Evolutionary conservation across 1,140 invertebrate species (phyloP).

Genomic region (Musca vetustissima): DNA sequence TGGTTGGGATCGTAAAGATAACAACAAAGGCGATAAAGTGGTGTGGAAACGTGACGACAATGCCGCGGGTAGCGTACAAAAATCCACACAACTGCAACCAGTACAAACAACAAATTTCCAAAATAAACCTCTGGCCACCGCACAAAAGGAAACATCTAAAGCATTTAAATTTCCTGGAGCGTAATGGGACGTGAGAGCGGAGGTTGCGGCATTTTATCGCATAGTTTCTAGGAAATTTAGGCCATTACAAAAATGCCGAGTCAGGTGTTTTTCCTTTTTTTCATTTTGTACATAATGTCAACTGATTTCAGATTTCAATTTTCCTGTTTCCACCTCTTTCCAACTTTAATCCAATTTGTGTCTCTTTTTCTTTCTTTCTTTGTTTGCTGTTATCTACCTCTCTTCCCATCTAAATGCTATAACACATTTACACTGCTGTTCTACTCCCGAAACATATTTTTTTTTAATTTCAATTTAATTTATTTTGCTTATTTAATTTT

Average conservation of each 20-base stretch:
- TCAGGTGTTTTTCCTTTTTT: too few species aligned
- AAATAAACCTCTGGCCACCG: conserved; percentile 36
- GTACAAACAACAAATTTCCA: conserved; percentile 44
- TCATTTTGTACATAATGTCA: background rate
- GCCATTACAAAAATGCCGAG: conserved; percentile 10
- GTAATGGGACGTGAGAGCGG: conserved; percentile 34
- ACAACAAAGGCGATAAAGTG: conserved; percentile 35
- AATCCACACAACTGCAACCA: conserved; percentile 43
- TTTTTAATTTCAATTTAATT: conserved; percentile 10
- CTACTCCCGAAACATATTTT: conserved; percentile 3
- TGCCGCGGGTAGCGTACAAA: background rate
- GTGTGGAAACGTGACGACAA: conserved; percentile 51
- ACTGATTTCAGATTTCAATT: background rate
- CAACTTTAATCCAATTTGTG: background rate
- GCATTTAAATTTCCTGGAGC: conserved; percentile 52
- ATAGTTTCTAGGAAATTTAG: conserved; percentile 1
- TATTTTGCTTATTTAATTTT: background rate
- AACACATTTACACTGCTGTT: conserved; percentile 1
- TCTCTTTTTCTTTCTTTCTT: background rate
- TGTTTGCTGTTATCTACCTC: background rate
- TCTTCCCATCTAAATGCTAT: background rate
- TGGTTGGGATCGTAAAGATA: conserved; percentile 70
- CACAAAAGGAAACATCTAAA: conserved; percentile 35
- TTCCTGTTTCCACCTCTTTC: background rate
- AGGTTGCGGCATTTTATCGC: too few species aligned